Conservation (phyloP, 2,888 invertebrate genomes). For the Therioaphis trifolii region DNA sequence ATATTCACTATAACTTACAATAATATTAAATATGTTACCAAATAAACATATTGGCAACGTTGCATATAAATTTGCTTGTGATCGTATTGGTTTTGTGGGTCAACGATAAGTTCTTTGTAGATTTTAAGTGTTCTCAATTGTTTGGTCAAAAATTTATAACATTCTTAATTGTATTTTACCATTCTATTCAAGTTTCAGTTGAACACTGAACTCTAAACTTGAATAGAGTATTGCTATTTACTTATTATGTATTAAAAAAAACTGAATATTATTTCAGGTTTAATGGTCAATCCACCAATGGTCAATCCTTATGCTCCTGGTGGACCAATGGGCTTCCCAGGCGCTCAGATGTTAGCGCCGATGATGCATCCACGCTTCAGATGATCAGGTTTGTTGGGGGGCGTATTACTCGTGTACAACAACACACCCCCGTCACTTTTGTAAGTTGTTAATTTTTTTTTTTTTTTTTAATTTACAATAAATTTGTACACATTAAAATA, state of each 20-base stretch:
- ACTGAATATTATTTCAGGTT: conserved; percentile 63
- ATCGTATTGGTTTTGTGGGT: no score
- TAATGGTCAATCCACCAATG: conserved; percentile 66
- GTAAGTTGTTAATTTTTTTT: conserved; percentile 57
- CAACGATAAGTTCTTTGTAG: no score
- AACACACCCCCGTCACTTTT: conserved; percentile 57
- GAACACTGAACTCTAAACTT: no score
- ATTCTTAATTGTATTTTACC: no score
- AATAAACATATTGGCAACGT: no score
- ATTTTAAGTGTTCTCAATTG: no score
- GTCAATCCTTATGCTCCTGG: conserved; percentile 66
- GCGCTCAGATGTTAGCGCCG: conserved; percentile 72
- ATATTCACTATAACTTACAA: no score
- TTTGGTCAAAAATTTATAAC: no score
- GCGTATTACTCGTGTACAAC: conserved; percentile 72
- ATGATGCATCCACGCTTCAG: conserved; percentile 89
- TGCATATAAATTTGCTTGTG: no score
- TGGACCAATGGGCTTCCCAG: conserved; percentile 71
- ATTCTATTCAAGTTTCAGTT: no score
- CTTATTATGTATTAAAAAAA: neutral
- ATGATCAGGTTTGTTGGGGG: conserved; percentile 78
- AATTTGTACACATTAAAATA: conserved; percentile 35
- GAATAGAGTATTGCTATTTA: no score
- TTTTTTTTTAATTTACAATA: conserved; percentile 18
- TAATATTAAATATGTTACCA: no score